Percentiles rank a stretch among this genome's conserved stretches.
Conservation (phyloP, 2,113 vertebrate species). For the Tragelaphus strepsiceros region DNA sequence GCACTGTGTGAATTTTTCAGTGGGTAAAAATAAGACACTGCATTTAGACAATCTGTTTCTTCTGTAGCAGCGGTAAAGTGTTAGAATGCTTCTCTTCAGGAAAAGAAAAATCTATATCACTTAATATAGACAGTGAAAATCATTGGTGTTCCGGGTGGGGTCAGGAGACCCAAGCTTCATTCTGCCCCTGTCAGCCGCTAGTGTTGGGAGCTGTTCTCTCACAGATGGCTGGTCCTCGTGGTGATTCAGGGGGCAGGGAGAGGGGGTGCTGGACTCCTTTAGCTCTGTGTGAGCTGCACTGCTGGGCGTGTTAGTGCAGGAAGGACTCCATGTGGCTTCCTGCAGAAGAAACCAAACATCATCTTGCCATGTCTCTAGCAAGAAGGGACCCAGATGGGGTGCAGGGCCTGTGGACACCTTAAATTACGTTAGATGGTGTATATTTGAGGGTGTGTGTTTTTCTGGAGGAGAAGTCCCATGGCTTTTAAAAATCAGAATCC, state of each 20-base stretch:
- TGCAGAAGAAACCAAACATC: background rate
- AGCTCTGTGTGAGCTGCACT: too few relatives aligned
- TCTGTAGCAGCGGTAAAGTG: background rate
- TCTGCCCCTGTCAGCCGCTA: background rate
- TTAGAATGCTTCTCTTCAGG: background rate
- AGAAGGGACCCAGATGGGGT: background rate
- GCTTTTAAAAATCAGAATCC: background rate
- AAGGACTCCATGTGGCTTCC: background rate
- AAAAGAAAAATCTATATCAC: background rate
- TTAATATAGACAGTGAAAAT: background rate
- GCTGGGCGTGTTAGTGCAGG: fast-evolving
- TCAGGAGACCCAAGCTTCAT: background rate
- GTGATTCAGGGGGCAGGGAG: background rate
- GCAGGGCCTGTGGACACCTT: background rate
- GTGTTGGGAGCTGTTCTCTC: background rate
- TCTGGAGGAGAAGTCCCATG: background rate
- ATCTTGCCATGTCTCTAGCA: background rate
- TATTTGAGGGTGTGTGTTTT: background rate
- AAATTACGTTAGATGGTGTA: fast-evolving
- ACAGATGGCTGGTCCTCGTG: background rate
- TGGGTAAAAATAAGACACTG: background rate
- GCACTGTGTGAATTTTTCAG: background rate
- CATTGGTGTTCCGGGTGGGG: background rate
- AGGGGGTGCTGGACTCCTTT: background rate
- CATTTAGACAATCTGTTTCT: background rate